Base-by-base conservation (phyloP, 2,797 vertebrate genomes). In the Aeoliscus strigatus region DNA sequence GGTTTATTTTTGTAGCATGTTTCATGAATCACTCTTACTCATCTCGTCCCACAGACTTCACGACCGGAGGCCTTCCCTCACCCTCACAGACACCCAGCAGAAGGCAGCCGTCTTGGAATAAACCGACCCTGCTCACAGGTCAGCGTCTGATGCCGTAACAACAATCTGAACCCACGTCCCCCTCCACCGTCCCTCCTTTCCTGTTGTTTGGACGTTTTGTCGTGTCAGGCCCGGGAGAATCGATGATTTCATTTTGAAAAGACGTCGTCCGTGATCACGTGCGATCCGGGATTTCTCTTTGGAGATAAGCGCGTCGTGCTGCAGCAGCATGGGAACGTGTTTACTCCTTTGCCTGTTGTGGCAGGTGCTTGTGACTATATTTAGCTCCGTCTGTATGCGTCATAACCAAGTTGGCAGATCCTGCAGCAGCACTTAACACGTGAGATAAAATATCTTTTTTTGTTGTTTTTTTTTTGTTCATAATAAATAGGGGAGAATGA, bases 71-170 rank as follows among this genome's bases (percentile, higher is more conserved):
- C 82, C 56, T 90, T 92, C 69, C 79, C 88, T 79, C 90, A 89
- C 66, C 67, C 85, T 38, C 90, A 91, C 76, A 78, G 85, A 31
- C 79, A 89, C 49, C 70, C 83, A 52, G 67, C 82, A 33, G 91
- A 93, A 27, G 78, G 60, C 49, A 81, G 73, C 55, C 85, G 82
- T 41, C 74, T 87, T 43, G 87, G 82, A 66, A 63, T 86, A 73
- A 91, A 79, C 70, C 86, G 70, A 29, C 64, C 84, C 60, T 90
- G 89, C 57, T 79, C 75, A 54, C 90, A 93, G 92, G 94, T 95
- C 80, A 76, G 77, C 8, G 8, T 45, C 10, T 8, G 28, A 67
- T 32, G 21, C 29, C 37, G 12, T 6, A 49, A 27, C 34, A 42
- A 31, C n/a, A n/a, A n/a, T n/a, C n/a, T n/a, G n/a, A n/a, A n/a